phyloP scores from a whole-genome alignment of 2,888 invertebrate species.

The Lordiphosa andalusiaca region DNA sequence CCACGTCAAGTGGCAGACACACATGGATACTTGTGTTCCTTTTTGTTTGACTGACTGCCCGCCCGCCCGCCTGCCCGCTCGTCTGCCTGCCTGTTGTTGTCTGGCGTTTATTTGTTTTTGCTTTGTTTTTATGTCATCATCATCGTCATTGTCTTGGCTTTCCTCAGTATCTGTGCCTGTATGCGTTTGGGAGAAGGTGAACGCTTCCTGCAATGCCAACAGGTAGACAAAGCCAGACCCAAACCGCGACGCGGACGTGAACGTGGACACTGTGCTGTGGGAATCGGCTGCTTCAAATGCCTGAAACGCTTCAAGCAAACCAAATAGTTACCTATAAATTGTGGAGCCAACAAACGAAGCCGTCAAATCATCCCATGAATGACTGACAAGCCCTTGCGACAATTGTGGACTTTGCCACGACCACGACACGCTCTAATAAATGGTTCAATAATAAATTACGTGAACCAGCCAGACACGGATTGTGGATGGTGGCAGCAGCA shows the following conservation, averaged over 20 bases:
- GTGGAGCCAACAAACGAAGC: slow-evolving; percentile 47
- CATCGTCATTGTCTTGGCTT: slow-evolving; percentile 26
- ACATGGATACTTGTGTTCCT: slow-evolving; percentile 40
- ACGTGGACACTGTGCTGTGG: slow-evolving; percentile 44
- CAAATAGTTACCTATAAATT: slow-evolving; percentile 62
- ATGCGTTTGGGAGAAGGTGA: slow-evolving; percentile 52
- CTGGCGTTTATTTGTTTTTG: slow-evolving; percentile 32
- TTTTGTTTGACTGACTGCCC: slow-evolving; percentile 43
- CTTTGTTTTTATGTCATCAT: slow-evolving; percentile 39
- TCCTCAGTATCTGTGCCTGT: slow-evolving; percentile 11
- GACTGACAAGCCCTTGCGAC: slow-evolving; percentile 65
- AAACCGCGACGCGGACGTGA: slow-evolving; percentile 12
- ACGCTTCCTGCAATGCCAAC: slow-evolving; percentile 74
- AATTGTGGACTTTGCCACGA: slow-evolving; percentile 49
- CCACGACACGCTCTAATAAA: slow-evolving; percentile 63
- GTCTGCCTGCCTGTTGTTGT: slow-evolving; percentile 11
- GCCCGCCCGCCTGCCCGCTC: slow-evolving; percentile 1
- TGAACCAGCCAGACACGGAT: slow-evolving; percentile 29
- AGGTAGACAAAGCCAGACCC: slow-evolving; percentile 59
- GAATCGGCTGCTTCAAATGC: slow-evolving; percentile 63
- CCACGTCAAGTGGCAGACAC: slow-evolving; percentile 57
- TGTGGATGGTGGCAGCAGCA: no score
- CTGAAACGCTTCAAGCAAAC: slow-evolving; percentile 40
- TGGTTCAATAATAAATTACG: slow-evolving; percentile 70
- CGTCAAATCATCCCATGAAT: slow-evolving; percentile 54